Evolutionary conservation across 2,113 vertebrate genomes (phyloP).

Genomic region (Propithecus coquereli): DNA sequence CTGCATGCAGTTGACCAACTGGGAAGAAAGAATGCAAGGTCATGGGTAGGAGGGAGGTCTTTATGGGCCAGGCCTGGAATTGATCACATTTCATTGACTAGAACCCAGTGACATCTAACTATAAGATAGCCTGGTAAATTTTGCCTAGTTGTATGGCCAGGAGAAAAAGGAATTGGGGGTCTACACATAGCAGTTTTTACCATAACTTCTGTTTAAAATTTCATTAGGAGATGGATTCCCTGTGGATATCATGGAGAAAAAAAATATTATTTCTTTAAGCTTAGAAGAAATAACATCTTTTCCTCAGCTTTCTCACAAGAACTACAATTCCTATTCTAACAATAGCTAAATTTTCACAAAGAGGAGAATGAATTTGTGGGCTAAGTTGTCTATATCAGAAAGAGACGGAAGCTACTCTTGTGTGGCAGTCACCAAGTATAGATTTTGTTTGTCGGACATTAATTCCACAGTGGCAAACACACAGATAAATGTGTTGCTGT

Average conservation of each 20-base stretch:
- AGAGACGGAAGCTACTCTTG: not conserved
- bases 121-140: not conserved
- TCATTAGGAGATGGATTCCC: not conserved
- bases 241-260: not conserved
- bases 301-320: not conserved
- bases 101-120: not conserved
- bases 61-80: not conserved
- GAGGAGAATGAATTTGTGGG: not conserved
- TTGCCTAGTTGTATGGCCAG: not conserved
- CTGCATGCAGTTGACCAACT: not conserved
- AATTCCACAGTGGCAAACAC: conserved; percentile 40
- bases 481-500: conserved; percentile 20
- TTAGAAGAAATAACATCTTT: conserved; percentile 6
- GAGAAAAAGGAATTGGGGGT: not conserved
- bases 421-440: not conserved
- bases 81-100: not conserved
- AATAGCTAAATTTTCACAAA: not conserved
- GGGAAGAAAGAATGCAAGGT: not conserved
- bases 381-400: conserved; percentile 34
- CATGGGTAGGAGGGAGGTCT: not conserved
- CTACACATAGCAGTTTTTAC: not conserved
- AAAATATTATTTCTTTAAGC: not conserved
- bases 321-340: not conserved
- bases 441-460: conserved; percentile 42
- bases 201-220: not conserved